Percentiles rank a stretch among this genome's conserved stretches.
Conservation (phyloP, 2,113 vertebrate species). For the Gasterosteus aculeatus region DNA sequence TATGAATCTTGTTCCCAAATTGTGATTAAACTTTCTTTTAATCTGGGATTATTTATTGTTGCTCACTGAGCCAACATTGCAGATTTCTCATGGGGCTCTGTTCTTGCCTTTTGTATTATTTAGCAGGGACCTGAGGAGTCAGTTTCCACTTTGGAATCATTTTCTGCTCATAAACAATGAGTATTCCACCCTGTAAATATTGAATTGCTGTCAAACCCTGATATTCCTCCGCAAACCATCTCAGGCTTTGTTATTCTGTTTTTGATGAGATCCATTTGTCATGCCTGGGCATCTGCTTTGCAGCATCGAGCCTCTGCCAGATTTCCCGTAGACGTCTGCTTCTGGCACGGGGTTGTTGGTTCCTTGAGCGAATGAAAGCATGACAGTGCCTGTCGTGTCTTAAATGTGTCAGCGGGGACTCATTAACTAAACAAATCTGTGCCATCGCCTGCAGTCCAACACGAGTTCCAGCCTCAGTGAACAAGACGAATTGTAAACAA, state of each 20-base stretch:
- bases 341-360: constrained; percentile 64
- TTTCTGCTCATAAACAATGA: constrained; percentile 34
- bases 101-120: constrained; percentile 14
- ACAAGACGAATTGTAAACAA: constrained; percentile 53
- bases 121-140: constrained; percentile 26
- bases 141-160: constrained; percentile 18
- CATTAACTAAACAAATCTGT: constrained; percentile 78
- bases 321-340: constrained; percentile 65
- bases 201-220: constrained; percentile 42
- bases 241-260: constrained; percentile 49
- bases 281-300: constrained; percentile 66
- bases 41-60: constrained; percentile 10
- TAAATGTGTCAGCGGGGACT: constrained; percentile 76
- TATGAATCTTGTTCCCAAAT: not conserved
- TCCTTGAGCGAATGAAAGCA: constrained; percentile 66
- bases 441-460: constrained; percentile 58
- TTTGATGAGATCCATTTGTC: constrained; percentile 64
- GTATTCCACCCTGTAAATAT: constrained; percentile 33
- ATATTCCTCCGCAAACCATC: constrained; percentile 52
- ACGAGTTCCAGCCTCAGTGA: constrained; percentile 51
- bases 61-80: not conserved
- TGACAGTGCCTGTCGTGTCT: constrained; percentile 71
- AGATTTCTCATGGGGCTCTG: not conserved
- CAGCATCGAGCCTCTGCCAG: constrained; percentile 60
- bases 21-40: not conserved